Base-by-base conservation (phyloP, 2,797 vertebrate genomes). In the Pachyuromys duprasi region DNA sequence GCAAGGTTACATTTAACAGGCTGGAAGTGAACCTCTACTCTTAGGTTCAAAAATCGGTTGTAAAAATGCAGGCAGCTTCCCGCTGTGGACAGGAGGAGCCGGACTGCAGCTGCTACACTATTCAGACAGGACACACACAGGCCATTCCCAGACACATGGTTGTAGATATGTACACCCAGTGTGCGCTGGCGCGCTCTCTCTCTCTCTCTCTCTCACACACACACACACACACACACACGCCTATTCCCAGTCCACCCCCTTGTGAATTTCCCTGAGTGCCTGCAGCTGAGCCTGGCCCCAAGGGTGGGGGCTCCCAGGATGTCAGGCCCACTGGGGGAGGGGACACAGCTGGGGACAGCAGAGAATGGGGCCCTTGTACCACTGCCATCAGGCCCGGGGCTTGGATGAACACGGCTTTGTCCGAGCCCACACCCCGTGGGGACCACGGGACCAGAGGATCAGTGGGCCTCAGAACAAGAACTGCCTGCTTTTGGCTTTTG, bases 291-390 rank as follows among this genome's bases (percentile, higher is more conserved):
- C 86, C 91, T 75, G 70, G 3, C 72, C 81, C 94, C 17, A 45
- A 75, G 86, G 70, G 70, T 88, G 70, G 31, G 80, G 90, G 70
- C 39, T 93, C 90, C 78, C 6, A 36, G 97, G 94, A 87, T 96
- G 92, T 90, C 89, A 80, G 89, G 74, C 86, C 81, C 39, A 3
- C 86, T 74, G 97, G 96, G 94, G 97, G 96, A 95, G 96, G 96
- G 94, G 86, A 94, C 26, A 53, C 97, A 97, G 97, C 97, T 97
- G 97, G 94, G 89, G 93, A 94, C n/a, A 4, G 65, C 62, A 55
- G 95, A 97, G 97, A 97, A 97, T 96, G 93, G 93, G 95, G 93
- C 89, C 96, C 97, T 97, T 97, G 97, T 97, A 81, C 89, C 53
- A 33, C 81, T 83, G 49, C 95, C 95, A 70, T 88, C 90, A 55